Conservation (phyloP, 2,888 invertebrate genomes). For the Habrosyne pyritoides region DNA sequence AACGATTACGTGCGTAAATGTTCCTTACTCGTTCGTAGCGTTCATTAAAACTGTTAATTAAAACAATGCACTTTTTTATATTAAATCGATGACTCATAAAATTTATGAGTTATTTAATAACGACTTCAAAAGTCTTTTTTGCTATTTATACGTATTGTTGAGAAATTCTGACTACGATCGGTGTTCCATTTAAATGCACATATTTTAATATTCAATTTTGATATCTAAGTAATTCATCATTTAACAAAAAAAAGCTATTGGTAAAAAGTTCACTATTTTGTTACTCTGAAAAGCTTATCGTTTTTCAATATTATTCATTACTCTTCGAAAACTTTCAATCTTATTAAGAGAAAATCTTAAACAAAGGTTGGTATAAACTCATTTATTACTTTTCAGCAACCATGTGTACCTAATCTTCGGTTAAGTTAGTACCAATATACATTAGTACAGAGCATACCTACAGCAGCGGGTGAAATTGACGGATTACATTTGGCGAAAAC, state of each 20-base stretch:
- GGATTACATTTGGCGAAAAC: conserved; percentile 32
- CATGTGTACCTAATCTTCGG: conserved; percentile 1
- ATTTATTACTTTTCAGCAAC: conserved; percentile 21
- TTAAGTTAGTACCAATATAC: conserved; percentile 12
- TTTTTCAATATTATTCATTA: conserved; percentile 38
- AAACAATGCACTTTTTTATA: conserved; percentile 24
- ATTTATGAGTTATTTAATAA: too few species aligned
- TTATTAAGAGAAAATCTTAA: conserved; percentile 24
- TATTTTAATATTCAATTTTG: too few species aligned
- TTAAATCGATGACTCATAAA: too few species aligned
- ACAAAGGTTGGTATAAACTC: conserved; percentile 23
- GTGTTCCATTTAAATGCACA: too few species aligned
- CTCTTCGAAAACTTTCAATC: conserved; percentile 29
- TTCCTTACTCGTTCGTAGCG: conserved; percentile 51
- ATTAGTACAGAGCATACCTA: conserved; percentile 27
- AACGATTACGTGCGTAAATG: conserved; percentile 64
- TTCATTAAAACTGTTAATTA: conserved; percentile 50
- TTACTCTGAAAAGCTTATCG: conserved; percentile 27
- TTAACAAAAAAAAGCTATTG: not conserved
- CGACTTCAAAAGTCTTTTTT: not conserved
- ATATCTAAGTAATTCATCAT: too few species aligned
- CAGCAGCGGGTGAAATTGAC: conserved; percentile 28
- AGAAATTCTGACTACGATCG: too few species aligned
- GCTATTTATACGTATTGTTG: too few species aligned
- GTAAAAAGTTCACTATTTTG: not conserved